Evolutionary conservation across 2,888 invertebrate species (phyloP), one percentile per base, ranked within the genome.

Genomic region (Volucella inflata): DNA sequence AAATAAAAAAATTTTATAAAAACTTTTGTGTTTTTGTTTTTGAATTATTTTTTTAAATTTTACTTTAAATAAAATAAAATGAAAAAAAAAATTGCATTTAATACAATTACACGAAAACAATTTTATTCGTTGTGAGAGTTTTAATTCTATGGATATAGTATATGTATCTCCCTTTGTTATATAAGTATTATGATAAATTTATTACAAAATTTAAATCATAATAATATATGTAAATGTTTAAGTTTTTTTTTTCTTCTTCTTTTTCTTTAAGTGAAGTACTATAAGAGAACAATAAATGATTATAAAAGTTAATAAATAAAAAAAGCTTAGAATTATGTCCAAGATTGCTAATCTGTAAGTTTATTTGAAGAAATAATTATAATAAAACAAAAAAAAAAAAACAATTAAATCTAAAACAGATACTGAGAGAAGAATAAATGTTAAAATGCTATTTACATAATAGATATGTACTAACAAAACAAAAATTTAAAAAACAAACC

Each of bases 241-340:
- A 77, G 71, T 76, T 64, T 64, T 72, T 36, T 21, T 67, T 72
- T 77, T 79, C 57, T 62, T 68, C 30, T 67, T 64, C 57, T 72
- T 36, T 38, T 67, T 72, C 72, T 79, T 64, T 62, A 67, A 78
- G 55, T 68, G 55, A 78, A 65, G 38, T 62, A 68, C 55, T 57
- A 67, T 78, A 78, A 75, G 75, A 84, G 75, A 84, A 79, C 79
- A 79, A 84, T 84, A 79, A 84, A 75, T 62, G 11, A 65, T 21
- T 40, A 38, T 10, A 14, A 2, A 57, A 59, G 16, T 46, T 51
- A 42, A 48, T 64, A 36, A 68, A 64, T 57, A 48, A 46, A 68
- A 55, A 70, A 70, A 16, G 21, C 53, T 60, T 71, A 75, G 55
- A 71, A 80, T 67, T 80, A 84, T 75, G 84, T 84, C 75, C 75